Percentiles rank a stretch among this genome's conserved stretches.
Conservation (phyloP, 2,797 vertebrate genomes). For the Zenarchopterus dispar region DNA sequence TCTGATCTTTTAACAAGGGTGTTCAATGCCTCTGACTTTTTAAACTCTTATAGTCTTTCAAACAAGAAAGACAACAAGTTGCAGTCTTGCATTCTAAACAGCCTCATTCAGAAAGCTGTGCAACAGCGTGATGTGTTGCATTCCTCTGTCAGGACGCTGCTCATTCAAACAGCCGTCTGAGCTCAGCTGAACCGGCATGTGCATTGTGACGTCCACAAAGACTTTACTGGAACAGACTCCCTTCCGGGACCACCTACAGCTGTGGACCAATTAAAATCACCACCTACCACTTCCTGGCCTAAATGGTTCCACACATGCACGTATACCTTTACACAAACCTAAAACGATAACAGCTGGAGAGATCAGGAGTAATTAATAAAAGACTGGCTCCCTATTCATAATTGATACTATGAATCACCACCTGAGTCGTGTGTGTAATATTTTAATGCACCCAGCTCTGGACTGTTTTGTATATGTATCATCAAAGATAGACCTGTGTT, state of each 20-base stretch:
- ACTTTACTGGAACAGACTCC: conserved; percentile 24
- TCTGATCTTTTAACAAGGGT: too few species aligned
- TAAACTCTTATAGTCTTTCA: too few species aligned
- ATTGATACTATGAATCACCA: conserved; percentile 70
- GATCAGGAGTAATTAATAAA: conserved; percentile 64
- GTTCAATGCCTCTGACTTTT: too few species aligned
- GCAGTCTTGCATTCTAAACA: too few species aligned
- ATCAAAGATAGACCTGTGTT: too few species aligned
- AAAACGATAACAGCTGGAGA: conserved; percentile 59
- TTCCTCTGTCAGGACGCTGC: conserved; percentile 25
- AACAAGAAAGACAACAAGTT: too few species aligned
- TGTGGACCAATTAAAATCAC: conserved; percentile 63
- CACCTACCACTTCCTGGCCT: conserved; percentile 43
- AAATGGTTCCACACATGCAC: conserved; percentile 24
- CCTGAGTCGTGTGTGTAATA: conserved; percentile 28
- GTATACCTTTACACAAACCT: conserved; percentile 1
- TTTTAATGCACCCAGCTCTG: not conserved
- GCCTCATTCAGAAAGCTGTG: conserved; percentile 6
- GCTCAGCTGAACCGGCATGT: conserved; percentile 26
- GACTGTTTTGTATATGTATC: too few species aligned
- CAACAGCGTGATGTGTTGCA: conserved; percentile 9
- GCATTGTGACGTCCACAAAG: conserved; percentile 28
- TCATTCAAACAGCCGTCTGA: conserved; percentile 28
- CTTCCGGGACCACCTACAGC: conserved; percentile 54
- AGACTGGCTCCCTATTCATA: conserved; percentile 76